These are phyloP conservation scores for Idaea biselata DNA, from an alignment of 2,888 invertebrate genomes.

Conservation along the genomic window DNA sequence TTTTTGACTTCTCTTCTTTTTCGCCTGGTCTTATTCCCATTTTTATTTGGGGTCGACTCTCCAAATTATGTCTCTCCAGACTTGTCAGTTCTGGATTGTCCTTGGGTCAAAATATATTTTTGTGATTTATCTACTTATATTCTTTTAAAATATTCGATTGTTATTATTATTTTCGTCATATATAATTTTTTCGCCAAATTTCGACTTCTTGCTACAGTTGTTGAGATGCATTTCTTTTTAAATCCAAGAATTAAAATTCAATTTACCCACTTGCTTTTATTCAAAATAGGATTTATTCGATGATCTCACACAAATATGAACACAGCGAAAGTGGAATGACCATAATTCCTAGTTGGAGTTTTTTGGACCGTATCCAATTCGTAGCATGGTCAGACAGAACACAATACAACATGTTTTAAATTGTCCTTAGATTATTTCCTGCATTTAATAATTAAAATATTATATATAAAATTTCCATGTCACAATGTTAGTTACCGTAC, in stretches of 20 bases:
- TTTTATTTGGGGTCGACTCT: too few relatives aligned
- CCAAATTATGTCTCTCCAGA: too few relatives aligned
- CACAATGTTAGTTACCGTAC: too few relatives aligned
- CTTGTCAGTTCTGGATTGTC: too few relatives aligned
- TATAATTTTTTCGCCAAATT: neutral
- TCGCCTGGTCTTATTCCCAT: too few relatives aligned
- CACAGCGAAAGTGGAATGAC: slow-evolving; percentile 1
- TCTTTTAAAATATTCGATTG: neutral
- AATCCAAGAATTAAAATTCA: neutral
- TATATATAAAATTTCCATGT: too few relatives aligned
- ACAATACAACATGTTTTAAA: too few relatives aligned
- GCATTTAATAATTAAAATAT: too few relatives aligned
- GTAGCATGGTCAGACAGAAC: neutral
- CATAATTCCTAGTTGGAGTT: neutral
- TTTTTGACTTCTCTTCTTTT: too few relatives aligned
- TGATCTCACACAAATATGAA: neutral
- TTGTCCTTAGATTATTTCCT: too few relatives aligned
- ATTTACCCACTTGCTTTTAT: neutral
- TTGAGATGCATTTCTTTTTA: neutral
- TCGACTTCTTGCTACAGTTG: neutral
- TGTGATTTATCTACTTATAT: too few relatives aligned
- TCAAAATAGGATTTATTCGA: neutral
- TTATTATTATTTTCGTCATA: neutral
- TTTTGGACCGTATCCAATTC: neutral
- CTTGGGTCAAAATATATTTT: too few relatives aligned